phyloP scores from a whole-genome alignment of 1,140 invertebrate genomes.

The Pachyrhynchus sulphureomaculatus region DNA sequence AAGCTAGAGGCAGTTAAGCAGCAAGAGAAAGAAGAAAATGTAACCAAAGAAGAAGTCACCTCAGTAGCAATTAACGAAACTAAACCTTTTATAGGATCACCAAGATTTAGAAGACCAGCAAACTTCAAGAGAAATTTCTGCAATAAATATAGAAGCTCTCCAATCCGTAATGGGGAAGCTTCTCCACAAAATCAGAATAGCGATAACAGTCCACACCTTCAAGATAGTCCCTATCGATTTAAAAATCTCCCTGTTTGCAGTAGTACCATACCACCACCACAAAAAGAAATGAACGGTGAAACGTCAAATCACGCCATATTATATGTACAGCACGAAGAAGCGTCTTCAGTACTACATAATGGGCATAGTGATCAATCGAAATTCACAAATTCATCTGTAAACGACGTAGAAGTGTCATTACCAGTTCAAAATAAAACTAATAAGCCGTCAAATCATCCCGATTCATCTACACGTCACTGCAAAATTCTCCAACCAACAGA shows the following conservation, averaged over 20 bases:
- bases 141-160: slow-evolving; percentile 14
- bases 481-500: not conserved
- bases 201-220: not conserved
- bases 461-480: not conserved
- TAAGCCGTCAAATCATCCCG: not conserved
- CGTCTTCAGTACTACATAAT: too few relatives aligned
- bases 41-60: not conserved
- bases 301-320: too few relatives aligned
- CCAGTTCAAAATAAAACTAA: not conserved
- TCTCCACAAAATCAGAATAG: not conserved
- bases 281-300: too few relatives aligned
- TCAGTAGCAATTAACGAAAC: slow-evolving; percentile 10
- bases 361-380: too few relatives aligned
- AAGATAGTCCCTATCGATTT: slow-evolving; percentile 8
- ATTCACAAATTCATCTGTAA: too few relatives aligned
- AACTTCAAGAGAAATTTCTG: slow-evolving; percentile 23
- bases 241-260: not conserved
- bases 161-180: not conserved
- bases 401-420: not conserved
- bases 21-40: slow-evolving; percentile 31
- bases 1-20: slow-evolving; percentile 50
- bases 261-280: not conserved
- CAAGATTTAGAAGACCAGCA: not conserved
- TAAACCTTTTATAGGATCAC: slow-evolving; percentile 7
- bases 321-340: too few relatives aligned